These are phyloP conservation scores for Conistra vaccinii DNA, from an alignment of 2,888 invertebrate species.

Conservation along the genomic window DNA sequence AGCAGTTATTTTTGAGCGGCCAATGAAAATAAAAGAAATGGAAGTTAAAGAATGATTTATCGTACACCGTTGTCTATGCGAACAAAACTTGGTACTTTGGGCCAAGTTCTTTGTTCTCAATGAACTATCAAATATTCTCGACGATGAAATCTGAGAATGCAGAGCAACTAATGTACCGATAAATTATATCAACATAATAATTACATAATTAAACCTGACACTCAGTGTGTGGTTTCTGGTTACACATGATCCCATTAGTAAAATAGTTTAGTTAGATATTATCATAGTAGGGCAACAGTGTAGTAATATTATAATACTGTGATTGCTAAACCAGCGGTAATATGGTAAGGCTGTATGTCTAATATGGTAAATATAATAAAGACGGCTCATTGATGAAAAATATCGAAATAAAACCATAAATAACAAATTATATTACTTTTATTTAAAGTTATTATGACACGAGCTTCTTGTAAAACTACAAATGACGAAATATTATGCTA, in stretches of 20 bases:
- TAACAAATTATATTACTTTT: constrained; percentile 33
- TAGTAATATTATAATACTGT: background rate
- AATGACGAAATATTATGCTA: constrained; percentile 59
- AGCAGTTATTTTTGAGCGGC: too few relatives aligned
- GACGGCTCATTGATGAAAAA: constrained; percentile 11
- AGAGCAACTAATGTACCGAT: constrained; percentile 20
- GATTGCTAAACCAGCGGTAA: constrained; percentile 1
- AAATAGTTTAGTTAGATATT: constrained; percentile 19
- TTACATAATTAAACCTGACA: constrained; percentile 56
- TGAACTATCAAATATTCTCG: constrained; percentile 1
- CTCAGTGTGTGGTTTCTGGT: constrained; percentile 39
- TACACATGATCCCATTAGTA: constrained; percentile 41
- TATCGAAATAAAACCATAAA: constrained; percentile 40
- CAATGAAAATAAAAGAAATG: too few relatives aligned
- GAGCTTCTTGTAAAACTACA: constrained; percentile 16
- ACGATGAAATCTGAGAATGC: constrained; percentile 33
- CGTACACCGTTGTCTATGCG: too few relatives aligned
- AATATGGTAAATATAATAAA: background rate
- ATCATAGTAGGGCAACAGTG: too few relatives aligned
- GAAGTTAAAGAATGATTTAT: too few relatives aligned
- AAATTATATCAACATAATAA: constrained; percentile 46
- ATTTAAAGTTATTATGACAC: constrained; percentile 48
- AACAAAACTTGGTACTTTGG: background rate
- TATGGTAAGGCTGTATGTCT: background rate
- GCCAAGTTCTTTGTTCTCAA: background rate